Base-by-base conservation (phyloP, 2,797 vertebrate species). In the Spinus pinus region DNA sequence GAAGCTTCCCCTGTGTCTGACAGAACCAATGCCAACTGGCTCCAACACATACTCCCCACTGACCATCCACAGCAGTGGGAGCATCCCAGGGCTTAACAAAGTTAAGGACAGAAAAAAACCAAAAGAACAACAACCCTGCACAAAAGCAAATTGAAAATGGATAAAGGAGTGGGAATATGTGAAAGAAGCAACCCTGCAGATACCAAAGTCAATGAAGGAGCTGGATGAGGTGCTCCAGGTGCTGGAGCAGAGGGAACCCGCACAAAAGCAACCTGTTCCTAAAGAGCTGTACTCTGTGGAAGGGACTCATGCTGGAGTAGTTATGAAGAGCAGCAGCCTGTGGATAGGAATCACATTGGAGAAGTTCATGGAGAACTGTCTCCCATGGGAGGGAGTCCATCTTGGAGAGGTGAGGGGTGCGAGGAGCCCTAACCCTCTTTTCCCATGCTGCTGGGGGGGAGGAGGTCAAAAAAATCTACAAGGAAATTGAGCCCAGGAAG, bases 1-100 rank as follows among this genome's bases (percentile, higher is more conserved):
- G 30, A 28, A 35, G 14, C 4, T 70, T 23, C 20, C 30, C 16
- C 44, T 21, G 0, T 47, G 14, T 58, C 33, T 70, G 31, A 47
- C 20, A 64, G 19, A 57, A 12, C 3, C n/a, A 51, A 24, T 15
- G 33, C 9, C 44, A 57, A 37, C 7, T 7, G 12, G 13, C 11
- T 35, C n/a, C 37, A 51, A 57, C 60, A 20, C 0, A 0, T 8
- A 51, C 2, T 12, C 24, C 11, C 17, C 0, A 0, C 17, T 50
- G 42, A 4, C 61, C 30, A 57, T 13, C 37, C 1, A 0, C 13
- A 16, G 17, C 5, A 8, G 17, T 15, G n/a, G n/a, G 37, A 69
- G 21, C 6, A 23, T 1, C 14, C 14, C 25, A 41, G 9, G 15
- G 14, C 31, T 44, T 35, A 58, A n/a, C 7, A 21, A 24, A 81